A percentile compares a stretch with the other conserved stretches of the same genome.
Evolutionary conservation across 1,140 invertebrate genomes (phyloP).

Genomic region (Drosophila yakuba): DNA sequence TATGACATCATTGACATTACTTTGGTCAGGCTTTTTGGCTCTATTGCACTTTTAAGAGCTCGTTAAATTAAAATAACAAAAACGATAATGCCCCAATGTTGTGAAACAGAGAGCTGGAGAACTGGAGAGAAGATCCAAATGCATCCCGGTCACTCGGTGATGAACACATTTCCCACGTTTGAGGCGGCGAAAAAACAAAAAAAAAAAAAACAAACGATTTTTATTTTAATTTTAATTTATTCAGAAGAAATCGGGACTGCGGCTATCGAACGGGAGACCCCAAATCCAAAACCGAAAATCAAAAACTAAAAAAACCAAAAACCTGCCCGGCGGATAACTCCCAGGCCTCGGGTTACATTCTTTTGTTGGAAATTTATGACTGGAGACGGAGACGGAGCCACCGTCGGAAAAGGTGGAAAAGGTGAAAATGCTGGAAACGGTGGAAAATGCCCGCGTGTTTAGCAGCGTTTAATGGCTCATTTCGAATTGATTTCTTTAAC

Average conservation of each 20-base stretch:
- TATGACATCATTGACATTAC: slow-evolving; percentile 52
- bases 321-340: slow-evolving; percentile 53
- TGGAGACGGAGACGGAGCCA: slow-evolving; percentile 48
- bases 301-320: slow-evolving; percentile 31
- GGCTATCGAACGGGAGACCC: slow-evolving; percentile 71
- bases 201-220: slow-evolving; percentile 39
- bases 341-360: slow-evolving; percentile 75
- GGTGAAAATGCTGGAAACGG: slow-evolving; percentile 65
- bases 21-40: slow-evolving; percentile 47
- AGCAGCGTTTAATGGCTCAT: slow-evolving; percentile 84
- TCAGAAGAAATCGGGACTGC: slow-evolving; percentile 80
- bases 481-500: slow-evolving; percentile 82
- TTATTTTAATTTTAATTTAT: slow-evolving; percentile 82
- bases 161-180: slow-evolving; percentile 81
- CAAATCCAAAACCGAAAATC: slow-evolving; percentile 20
- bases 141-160: slow-evolving; percentile 36
- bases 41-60: slow-evolving; percentile 58
- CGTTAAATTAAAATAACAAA: slow-evolving; percentile 70
- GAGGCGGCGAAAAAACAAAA: slow-evolving; percentile 28
- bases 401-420: slow-evolving; percentile 46
- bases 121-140: slow-evolving; percentile 8
- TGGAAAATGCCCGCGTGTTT: slow-evolving; percentile 82
- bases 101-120: slow-evolving; percentile 14
- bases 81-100: slow-evolving; percentile 39
- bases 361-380: slow-evolving; percentile 79